phyloP scores from a whole-genome alignment of 2,113 vertebrate species.

The Gnathonemus echidnorhynchus region DNA sequence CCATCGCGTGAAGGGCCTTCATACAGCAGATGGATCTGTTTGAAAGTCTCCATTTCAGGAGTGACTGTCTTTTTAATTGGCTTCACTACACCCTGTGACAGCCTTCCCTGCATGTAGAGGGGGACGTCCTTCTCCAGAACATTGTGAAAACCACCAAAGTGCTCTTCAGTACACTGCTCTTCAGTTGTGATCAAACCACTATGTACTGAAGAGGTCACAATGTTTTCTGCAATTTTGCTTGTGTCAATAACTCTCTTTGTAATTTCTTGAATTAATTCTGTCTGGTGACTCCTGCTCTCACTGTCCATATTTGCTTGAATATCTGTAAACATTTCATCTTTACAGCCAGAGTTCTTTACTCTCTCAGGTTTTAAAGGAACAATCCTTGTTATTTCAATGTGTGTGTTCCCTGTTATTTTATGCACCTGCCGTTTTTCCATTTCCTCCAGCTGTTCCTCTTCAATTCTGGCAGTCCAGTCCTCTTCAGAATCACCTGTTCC shows the following conservation, averaged over 20 bases:
- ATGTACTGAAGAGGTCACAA: not conserved
- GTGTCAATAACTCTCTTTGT: not conserved
- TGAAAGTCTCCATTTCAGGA: conserved; percentile 29
- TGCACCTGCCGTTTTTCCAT: conserved; percentile 46
- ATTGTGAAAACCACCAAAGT: conserved; percentile 24
- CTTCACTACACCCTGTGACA: conserved; percentile 30
- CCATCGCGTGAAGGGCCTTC: conserved; percentile 34
- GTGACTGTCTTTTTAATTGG: conserved; percentile 20
- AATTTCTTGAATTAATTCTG: conserved; percentile 4
- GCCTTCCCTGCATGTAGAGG: conserved; percentile 19
- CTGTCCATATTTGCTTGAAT: not conserved
- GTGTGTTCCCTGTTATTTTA: conserved; percentile 49
- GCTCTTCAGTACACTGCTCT: conserved; percentile 36
- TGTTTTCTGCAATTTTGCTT: not conserved
- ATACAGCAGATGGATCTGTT: not conserved
- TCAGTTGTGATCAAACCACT: not conserved
- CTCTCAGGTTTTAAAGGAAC: conserved; percentile 65
- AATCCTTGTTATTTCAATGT: conserved; percentile 60
- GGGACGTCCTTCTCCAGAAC: not conserved
- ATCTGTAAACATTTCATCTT: conserved; percentile 50
- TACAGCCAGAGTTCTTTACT: conserved; percentile 50
- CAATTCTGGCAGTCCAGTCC: conserved; percentile 37
- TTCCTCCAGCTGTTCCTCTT: conserved; percentile 44
- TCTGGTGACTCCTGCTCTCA: not conserved
- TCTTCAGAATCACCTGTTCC: conserved; percentile 38